These are phyloP conservation scores for Eremophila alpestris DNA, from an alignment of 2,797 vertebrate genomes.

Conservation along the genomic window DNA sequence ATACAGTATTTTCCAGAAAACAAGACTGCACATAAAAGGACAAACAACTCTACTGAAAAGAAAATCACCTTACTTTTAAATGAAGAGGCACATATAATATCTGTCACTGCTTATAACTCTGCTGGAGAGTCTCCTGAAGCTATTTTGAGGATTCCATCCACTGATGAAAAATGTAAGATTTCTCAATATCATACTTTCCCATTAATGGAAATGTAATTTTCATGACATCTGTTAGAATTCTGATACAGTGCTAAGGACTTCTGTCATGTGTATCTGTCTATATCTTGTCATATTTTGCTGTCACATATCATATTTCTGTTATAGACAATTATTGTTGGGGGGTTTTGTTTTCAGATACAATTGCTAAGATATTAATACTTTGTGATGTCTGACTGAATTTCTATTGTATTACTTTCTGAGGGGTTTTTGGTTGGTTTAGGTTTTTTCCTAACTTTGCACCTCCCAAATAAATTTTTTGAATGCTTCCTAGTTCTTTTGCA, in stretches of 20 bases:
- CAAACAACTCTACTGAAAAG: neutral
- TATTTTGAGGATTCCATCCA: constrained; percentile 71
- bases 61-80: constrained; percentile 51
- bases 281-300: neutral
- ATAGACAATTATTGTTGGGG: neutral
- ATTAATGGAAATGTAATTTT: neutral
- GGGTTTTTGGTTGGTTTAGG: accelerated
- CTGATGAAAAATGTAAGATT: constrained; percentile 62
- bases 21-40: neutral
- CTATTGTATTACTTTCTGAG: neutral
- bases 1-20: constrained; percentile 69
- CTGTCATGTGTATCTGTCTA: neutral
- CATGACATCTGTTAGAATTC: neutral
- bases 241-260: neutral
- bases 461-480: neutral
- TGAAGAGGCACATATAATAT: constrained; percentile 55
- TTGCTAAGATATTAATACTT: neutral
- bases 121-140: constrained; percentile 69
- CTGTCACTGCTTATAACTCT: constrained; percentile 67
- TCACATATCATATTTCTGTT: neutral
- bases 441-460: neutral
- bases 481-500: neutral
- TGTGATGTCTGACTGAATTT: neutral
- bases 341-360: neutral
- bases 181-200: neutral